Base-by-base conservation (phyloP, 2,797 vertebrate genomes). In the Rhinophrynus dorsalis region DNA sequence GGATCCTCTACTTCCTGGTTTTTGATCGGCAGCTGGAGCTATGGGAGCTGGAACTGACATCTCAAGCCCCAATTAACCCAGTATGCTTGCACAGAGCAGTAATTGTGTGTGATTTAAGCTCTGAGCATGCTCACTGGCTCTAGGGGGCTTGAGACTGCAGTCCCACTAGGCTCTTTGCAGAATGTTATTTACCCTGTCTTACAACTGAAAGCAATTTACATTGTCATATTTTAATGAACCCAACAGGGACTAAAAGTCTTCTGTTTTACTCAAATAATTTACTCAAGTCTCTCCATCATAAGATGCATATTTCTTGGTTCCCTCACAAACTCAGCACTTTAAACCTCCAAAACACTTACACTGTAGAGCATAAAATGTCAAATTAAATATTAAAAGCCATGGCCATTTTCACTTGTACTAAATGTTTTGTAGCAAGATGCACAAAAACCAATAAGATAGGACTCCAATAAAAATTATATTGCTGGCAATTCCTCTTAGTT, bases 171-270 rank as follows among this genome's bases (percentile, higher is more conserved):
- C 37, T 20, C 23, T 26, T 6, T n/a, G 10, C 23, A 23, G n/a
- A 56, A 47, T 56, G 26, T 27, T 55, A 27, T 56, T 45, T 6
- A 18, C 9, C 18, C 12, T 11, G 13, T 21, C 18, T 18, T 37
- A 42, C 29, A 48, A 42, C 42, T 48, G 52, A 2, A 23, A 27
- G n/a, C 21, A 15, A 8, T 58, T 27, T 30, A 9, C 23, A 32
- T 44, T 20, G 27, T 47, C 35, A 30, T 35, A 40, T 21, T 38
- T 48, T 51, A 51, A 59, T 58, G 23, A 12, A 17, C 11, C 66
- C 51, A 27, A 42, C 29, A 32, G 37, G 52, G 61, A 30, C 24
- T 24, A 27, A 48, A 38, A 11, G 11, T 32, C 50, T 33, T 52
- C 38, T 20, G 20, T 59, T 68, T 23, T 15, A 6, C 29, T 21